Percentiles rank a stretch among this genome's conserved stretches.
Conservation (phyloP, 2,888 invertebrate genomes). For the Marronus borbonicus region DNA sequence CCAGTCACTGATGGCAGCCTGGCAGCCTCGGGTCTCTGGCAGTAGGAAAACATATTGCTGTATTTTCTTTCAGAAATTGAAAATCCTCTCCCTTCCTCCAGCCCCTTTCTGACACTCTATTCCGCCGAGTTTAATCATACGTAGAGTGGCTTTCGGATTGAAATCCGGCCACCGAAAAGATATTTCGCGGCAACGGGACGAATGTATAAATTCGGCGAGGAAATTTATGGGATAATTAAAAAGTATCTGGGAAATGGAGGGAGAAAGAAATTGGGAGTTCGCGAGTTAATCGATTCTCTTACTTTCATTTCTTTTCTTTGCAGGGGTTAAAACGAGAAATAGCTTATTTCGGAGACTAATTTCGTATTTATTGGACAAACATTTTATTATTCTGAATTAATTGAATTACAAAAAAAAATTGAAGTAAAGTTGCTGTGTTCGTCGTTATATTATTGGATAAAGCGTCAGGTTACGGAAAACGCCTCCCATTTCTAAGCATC, state of each 20-base stretch:
- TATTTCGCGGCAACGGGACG: slow-evolving; percentile 1
- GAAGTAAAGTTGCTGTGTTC: no score
- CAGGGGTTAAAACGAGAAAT: background rate
- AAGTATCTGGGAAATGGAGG: background rate
- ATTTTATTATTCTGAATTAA: no score
- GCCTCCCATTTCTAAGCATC: no score
- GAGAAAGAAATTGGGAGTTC: background rate
- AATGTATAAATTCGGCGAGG: background rate
- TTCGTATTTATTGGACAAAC: no score
- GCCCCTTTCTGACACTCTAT: slow-evolving; percentile 9
- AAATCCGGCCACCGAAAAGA: slow-evolving; percentile 10
- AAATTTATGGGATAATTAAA: slow-evolving; percentile 36
- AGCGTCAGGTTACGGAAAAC: no score
- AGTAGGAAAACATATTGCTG: slow-evolving; percentile 28
- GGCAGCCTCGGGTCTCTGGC: background rate
- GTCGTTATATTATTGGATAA: background rate
- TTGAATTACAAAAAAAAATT: no score
- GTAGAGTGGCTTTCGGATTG: slow-evolving; percentile 38
- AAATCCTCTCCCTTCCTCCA: background rate
- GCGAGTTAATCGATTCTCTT: background rate
- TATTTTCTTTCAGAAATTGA: slow-evolving; percentile 42
- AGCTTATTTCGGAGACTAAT: no score
- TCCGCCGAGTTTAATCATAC: slow-evolving; percentile 36
- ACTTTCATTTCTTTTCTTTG: background rate
- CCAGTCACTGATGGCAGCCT: slow-evolving; percentile 17